Base-by-base conservation (phyloP, 2,888 invertebrate genomes). In the Sesia apiformis region DNA sequence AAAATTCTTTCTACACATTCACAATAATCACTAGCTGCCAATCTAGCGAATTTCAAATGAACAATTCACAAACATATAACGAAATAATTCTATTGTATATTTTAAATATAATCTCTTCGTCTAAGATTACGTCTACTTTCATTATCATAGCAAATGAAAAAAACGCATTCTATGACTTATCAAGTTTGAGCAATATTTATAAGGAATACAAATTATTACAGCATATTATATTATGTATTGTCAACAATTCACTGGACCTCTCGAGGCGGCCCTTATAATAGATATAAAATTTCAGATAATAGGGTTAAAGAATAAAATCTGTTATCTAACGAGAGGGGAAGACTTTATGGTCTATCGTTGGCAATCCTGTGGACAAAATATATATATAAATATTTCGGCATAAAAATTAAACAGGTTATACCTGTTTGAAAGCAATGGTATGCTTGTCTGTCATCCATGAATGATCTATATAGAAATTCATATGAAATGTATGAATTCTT, bases 331-430 rank as follows among this genome's bases (percentile, higher is more conserved):
- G 77, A 81, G 78, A 76, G 78, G 80, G 87, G 88, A 89, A 88
- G 88, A 88, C 88, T 84, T 74, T 76, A 81, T 86, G 86, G 87
- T 88, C 84, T 82, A 77, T 80, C 78, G 85, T 82, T 80, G 81
- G 78, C 66, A 69, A 70, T 74, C 76, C 87, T 88, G 87, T 40
- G 81, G 84, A 61, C 55, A 64, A 66, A 64, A 58, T 57, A 59
- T n/a, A 43, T 43, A 43, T 23, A 23, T 23, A 23, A 23, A 23
- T 23, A 23, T 23, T 23, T 23, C 23, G 23, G 23, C 23, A 23
- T 23, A 23, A 23, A 23, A 23, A 23, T 23, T 23, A 23, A 23
- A 23, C 23, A 23, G 23, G 23, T 23, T 23, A 23, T 23, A 23
- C 23, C 2, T 23, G 23, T 23, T 23, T 23, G 23, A 2, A 23